Conservation (phyloP, 2,113 vertebrate species). For the Acinonyx jubatus region DNA sequence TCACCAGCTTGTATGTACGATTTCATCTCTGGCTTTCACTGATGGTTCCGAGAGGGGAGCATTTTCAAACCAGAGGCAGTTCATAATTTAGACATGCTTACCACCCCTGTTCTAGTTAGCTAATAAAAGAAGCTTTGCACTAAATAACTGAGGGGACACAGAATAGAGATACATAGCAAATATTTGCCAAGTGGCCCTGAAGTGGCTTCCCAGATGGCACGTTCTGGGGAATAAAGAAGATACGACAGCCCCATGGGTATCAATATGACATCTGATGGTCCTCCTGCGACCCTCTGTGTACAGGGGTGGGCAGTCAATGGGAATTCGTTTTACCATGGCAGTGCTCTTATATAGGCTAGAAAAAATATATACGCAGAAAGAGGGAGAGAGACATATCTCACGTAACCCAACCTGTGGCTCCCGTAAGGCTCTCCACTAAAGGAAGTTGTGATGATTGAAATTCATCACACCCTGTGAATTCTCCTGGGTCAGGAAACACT, state of each 20-base stretch:
- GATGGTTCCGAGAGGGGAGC: background rate
- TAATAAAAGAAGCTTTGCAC: background rate
- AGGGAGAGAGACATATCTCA: background rate
- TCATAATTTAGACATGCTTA: background rate
- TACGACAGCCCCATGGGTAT: accelerated
- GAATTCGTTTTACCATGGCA: accelerated
- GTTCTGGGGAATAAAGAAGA: background rate
- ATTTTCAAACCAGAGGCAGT: conserved; percentile 7
- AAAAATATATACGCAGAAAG: background rate
- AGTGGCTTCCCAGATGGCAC: background rate
- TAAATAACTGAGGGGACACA: background rate
- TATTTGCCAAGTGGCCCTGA: background rate
- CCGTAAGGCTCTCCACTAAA: background rate
- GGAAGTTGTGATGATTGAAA: background rate
- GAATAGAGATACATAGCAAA: accelerated
- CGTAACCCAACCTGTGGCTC: accelerated
- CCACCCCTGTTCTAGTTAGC: background rate
- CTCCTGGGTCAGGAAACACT: background rate
- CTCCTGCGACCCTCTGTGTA: accelerated
- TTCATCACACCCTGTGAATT: background rate
- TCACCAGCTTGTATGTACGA: conserved; percentile 21
- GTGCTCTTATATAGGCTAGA: accelerated
- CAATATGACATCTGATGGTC: accelerated
- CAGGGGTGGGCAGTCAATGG: background rate
- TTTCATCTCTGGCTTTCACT: conserved; percentile 18